These are phyloP conservation scores for Lanistes nyassanus DNA, from an alignment of 1,140 invertebrate genomes.

Conservation along the genomic window DNA sequence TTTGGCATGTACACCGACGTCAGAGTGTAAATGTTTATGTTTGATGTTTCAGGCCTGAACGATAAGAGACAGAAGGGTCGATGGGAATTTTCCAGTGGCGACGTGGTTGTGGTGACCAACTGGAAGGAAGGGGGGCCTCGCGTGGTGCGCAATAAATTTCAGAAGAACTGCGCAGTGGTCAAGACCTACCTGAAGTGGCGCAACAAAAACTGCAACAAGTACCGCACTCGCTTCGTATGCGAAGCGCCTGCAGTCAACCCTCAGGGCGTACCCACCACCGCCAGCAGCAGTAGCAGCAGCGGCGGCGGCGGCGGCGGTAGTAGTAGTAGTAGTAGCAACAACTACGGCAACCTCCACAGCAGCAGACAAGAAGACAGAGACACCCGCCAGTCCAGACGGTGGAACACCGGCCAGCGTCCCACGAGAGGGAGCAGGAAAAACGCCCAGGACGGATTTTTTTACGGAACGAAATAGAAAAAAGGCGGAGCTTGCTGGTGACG, in stretches of 20 bases:
- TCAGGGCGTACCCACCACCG: slow-evolving; percentile 5
- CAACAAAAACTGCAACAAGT: slow-evolving; percentile 58
- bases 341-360: neutral
- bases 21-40: neutral
- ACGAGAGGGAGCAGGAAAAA: slow-evolving; percentile 15
- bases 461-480: slow-evolving; percentile 15
- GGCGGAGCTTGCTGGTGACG: too few species aligned
- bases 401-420: neutral
- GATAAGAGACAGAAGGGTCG: slow-evolving; percentile 41
- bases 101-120: slow-evolving; percentile 43
- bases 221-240: slow-evolving; percentile 55
- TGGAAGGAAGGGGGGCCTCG: slow-evolving; percentile 52
- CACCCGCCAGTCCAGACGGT: slow-evolving; percentile 2
- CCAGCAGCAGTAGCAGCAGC: slow-evolving; percentile 27
- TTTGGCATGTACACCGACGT: neutral
- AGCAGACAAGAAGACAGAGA: slow-evolving; percentile 9
- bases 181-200: slow-evolving; percentile 53
- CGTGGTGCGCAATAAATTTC: slow-evolving; percentile 39
- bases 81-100: slow-evolving; percentile 55
- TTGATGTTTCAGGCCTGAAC: slow-evolving; percentile 52
- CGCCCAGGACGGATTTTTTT: slow-evolving; percentile 14
- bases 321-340: neutral
- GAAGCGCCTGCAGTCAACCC: slow-evolving; percentile 25
- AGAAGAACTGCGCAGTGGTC: slow-evolving; percentile 58
- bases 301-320: slow-evolving; percentile 19